Evolutionary conservation across 2,113 vertebrate genomes (phyloP), one percentile per base, ranked within the genome.

Genomic region (Pterocles gutturalis): DNA sequence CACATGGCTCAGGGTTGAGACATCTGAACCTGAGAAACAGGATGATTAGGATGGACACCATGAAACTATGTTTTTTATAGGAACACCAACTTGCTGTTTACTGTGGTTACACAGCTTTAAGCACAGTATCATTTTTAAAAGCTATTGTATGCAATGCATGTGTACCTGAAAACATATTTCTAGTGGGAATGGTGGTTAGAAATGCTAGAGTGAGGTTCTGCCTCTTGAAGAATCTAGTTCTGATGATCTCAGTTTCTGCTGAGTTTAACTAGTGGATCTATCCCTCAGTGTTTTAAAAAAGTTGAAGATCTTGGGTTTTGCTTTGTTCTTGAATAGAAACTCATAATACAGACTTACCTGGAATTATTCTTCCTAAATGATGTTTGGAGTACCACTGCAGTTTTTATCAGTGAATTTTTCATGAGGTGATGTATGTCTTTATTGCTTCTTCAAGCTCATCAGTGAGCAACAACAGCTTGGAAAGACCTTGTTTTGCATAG

Each of bases 61-160:
- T 58, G 25, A 79, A 71, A 55, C 10, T 19, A 54, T 7, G 3
- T 2, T 17, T 65, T 89, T 91, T 61, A 18, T 24, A 38, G 14
- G 16, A 16, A 57, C 20, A 31, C 7, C 51, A 34, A 20, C 5
- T 67, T 58, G 2, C 13, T 25, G 1, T 41, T 3, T 76, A 69
- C 25, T 77, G 5, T 20, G 5, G 9, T 33, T 65, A 75, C 14
- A 54, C 8, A 64, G 17, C 10, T 51, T 75, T 14, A 76, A 83
- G 11, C 13, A 43, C 3, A 13, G 11, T 22, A 51, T 72, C 46
- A 55, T 18, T 31, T 83, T 76, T 34, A 43, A 21, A 80, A 69
- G 2, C 17, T 53, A 2, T 11, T 69, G 5, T 14, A 6, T 60
- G 1, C 29, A 48, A 11, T 9, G 1, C 0, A 0, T 1, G 1